These are phyloP conservation scores for Ammodytes marinus DNA, from an alignment of 2,113 vertebrate genomes.

Conservation along the genomic window DNA sequence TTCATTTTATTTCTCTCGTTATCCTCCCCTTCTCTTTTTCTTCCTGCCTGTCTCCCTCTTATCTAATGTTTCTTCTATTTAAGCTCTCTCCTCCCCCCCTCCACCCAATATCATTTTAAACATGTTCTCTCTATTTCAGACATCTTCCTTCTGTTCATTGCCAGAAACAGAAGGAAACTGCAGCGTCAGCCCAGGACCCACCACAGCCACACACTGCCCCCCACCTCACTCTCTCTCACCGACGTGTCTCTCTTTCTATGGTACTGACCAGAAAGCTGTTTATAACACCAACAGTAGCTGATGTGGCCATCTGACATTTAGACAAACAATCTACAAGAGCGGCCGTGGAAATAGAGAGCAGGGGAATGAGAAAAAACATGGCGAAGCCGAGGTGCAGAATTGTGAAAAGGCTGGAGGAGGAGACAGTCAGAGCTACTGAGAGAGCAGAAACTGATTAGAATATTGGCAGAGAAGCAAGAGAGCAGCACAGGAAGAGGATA, in stretches of 20 bases:
- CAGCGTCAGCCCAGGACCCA: slow-evolving; percentile 57
- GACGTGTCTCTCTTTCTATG: slow-evolving; percentile 23
- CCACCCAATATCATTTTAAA: slow-evolving; percentile 60
- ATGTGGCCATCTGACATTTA: slow-evolving; percentile 71
- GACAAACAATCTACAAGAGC: slow-evolving; percentile 55
- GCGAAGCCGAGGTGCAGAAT: slow-evolving; percentile 19
- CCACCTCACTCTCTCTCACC: slow-evolving; percentile 17
- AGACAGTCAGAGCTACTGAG: slow-evolving; percentile 40
- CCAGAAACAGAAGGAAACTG: slow-evolving; percentile 72
- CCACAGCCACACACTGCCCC: slow-evolving; percentile 18
- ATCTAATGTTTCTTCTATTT: slow-evolving; percentile 49
- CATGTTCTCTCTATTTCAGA: slow-evolving; percentile 70
- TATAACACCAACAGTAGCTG: slow-evolving; percentile 67
- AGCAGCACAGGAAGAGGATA: slow-evolving; percentile 52
- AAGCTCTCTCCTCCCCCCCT: slow-evolving; percentile 49
- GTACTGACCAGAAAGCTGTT: slow-evolving; percentile 55
- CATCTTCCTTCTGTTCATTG: slow-evolving; percentile 51
- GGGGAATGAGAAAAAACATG: slow-evolving; percentile 32
- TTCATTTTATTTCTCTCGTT: slow-evolving; percentile 55
- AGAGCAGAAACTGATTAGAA: slow-evolving; percentile 41
- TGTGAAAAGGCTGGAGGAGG: slow-evolving; percentile 26
- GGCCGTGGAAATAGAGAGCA: slow-evolving; percentile 32
- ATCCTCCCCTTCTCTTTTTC: slow-evolving; percentile 32
- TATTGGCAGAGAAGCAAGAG: slow-evolving; percentile 53
- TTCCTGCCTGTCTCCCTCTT: slow-evolving; percentile 28